Evolutionary conservation across 1,140 invertebrate genomes (phyloP), one percentile per base, ranked within the genome.

Genomic region (Drosophila kanapiae): DNA sequence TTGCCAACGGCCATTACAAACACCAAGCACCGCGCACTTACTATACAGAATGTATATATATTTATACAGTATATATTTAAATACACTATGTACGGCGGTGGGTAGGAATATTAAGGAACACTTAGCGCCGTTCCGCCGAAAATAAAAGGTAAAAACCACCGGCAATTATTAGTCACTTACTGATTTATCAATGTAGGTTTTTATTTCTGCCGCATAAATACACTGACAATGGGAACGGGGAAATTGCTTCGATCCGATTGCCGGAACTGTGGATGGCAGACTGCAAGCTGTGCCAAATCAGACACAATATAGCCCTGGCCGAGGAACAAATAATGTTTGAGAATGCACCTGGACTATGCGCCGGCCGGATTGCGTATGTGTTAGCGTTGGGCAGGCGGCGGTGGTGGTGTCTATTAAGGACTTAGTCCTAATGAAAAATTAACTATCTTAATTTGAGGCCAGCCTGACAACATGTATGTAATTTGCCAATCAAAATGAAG

Each of bases 361-460:
- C 61, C 27, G 29, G 7, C 6, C 23, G 7, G 37, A 29, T 14
- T 35, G 35, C 53, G 18, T 61, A 64, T 31, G 14, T 64, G 14
- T 29, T 18, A n/a, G 59, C 16, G 51, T 1, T 5, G 18, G 16
- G 13, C 35, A 4, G 7, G 7, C 29, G n/a, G 27, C 1, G 10
- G n/a, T n/a, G 1, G n/a, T 8, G 10, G 33, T 3, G 23, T n/a
- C 42, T 45, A 40, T 42, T 71, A 40, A 70, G 47, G 54, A 59
- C 69, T 59, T 59, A 16, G 43, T 38, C 40, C 56, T 72, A 59
- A 74, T 74, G 38, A 74, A 74, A 72, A 72, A 74, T 74, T 72
- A 51, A 74, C 45, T 33, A 43, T 60, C 60, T 74, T 51, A 59
- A 59, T 60, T 51, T 74, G 45, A 72, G 67, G 54, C 45, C 54